These are phyloP conservation scores for Crypturellus undulatus DNA, from an alignment of 2,113 vertebrate genomes.

Conservation along the genomic window DNA sequence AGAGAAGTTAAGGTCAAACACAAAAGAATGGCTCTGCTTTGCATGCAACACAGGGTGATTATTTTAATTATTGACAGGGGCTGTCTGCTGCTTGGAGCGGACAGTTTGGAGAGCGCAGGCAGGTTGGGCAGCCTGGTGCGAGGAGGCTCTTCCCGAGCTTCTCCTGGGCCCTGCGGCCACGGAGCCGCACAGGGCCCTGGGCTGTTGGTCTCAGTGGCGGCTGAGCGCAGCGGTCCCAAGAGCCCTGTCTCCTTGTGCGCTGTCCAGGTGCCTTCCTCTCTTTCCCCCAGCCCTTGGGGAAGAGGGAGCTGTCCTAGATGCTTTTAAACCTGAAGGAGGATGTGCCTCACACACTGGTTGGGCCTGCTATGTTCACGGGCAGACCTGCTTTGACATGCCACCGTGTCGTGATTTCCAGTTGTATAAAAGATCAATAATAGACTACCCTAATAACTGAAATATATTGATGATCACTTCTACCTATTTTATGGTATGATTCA, in stretches of 20 bases:
- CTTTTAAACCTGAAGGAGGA: background rate
- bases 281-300: background rate
- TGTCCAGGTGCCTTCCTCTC: accelerated
- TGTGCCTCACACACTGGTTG: background rate
- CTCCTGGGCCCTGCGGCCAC: background rate
- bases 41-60: background rate
- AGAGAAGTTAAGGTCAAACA: background rate
- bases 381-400: background rate
- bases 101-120: background rate
- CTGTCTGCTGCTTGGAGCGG: background rate
- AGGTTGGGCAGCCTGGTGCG: background rate
- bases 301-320: background rate
- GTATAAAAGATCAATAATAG: background rate
- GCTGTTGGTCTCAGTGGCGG: accelerated
- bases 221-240: background rate
- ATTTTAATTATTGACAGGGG: accelerated
- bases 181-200: accelerated
- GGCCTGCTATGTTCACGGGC: background rate
- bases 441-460: background rate
- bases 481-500: background rate
- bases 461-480: background rate
- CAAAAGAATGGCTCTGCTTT: background rate
- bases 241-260: accelerated
- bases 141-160: background rate
- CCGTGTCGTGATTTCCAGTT: background rate